phyloP scores from a whole-genome alignment of 2,113 vertebrate genomes.

The Coregonus clupeaformis region DNA sequence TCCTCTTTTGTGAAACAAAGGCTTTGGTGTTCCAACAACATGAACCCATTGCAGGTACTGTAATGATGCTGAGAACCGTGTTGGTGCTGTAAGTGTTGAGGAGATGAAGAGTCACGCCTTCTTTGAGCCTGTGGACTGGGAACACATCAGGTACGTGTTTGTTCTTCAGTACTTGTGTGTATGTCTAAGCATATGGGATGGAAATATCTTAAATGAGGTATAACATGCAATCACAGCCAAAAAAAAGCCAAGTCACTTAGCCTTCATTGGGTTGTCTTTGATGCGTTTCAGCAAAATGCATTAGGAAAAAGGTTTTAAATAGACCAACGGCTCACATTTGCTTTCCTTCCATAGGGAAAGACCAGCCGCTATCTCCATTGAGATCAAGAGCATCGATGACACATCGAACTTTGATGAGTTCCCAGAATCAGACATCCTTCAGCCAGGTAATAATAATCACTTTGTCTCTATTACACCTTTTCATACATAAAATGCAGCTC shows the following conservation, averaged over 20 bases:
- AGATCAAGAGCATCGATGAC: constrained; percentile 96
- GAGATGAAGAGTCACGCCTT: constrained; percentile 93
- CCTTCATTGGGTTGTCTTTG: not conserved
- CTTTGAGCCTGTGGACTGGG: constrained; percentile 97
- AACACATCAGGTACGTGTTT: constrained; percentile 89
- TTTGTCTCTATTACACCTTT: too few relatives aligned
- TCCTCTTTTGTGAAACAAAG: constrained; percentile 18
- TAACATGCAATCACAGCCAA: not conserved
- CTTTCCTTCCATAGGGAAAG: constrained; percentile 78
- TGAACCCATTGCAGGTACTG: constrained; percentile 80
- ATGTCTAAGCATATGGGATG: not conserved
- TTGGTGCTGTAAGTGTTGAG: constrained; percentile 89
- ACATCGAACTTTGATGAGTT: constrained; percentile 98
- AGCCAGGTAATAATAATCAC: constrained; percentile 79
- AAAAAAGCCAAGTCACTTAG: not conserved
- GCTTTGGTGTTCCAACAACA: not conserved
- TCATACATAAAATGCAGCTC: too few relatives aligned
- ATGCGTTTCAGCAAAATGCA: not conserved
- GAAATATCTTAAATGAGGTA: too few relatives aligned
- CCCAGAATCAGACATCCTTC: constrained; percentile 95
- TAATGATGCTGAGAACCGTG: constrained; percentile 89
- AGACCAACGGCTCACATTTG: too few relatives aligned
- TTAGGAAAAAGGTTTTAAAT: too few relatives aligned
- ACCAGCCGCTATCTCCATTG: constrained; percentile 93
- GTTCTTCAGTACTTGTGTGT: not conserved